phyloP scores from a whole-genome alignment of 2,888 invertebrate genomes.

The Tenthredo amoena region DNA sequence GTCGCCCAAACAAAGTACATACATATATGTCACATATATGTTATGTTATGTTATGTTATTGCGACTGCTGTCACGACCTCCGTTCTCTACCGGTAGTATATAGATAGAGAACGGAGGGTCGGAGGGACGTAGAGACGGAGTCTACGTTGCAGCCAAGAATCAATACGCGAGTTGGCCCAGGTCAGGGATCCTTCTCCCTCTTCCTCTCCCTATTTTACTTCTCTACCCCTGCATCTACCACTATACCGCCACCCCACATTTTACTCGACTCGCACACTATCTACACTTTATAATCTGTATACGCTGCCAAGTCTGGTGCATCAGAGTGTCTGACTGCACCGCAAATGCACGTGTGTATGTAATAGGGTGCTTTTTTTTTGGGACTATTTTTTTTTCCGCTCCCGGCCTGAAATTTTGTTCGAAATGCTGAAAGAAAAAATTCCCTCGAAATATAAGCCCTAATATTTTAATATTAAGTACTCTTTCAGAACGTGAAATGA shows the following conservation, averaged over 20 bases:
- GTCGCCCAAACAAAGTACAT: not conserved
- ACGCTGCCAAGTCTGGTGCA: not conserved
- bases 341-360: not conserved
- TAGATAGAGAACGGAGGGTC: not conserved
- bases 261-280: not conserved
- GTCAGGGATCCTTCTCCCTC: constrained; percentile 52
- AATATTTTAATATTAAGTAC: too few relatives aligned
- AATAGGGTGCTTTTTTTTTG: too few relatives aligned
- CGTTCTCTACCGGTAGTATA: not conserved
- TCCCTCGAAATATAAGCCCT: too few relatives aligned
- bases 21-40: too few relatives aligned
- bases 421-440: too few relatives aligned
- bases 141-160: constrained; percentile 53
- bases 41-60: not conserved
- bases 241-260: not conserved
- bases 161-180: constrained; percentile 55
- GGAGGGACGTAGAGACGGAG: not conserved
- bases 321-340: not conserved
- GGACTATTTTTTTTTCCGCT: too few relatives aligned
- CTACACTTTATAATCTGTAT: not conserved
- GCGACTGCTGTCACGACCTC: not conserved
- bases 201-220: not conserved
- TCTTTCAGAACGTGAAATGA: too few relatives aligned
- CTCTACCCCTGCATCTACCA: not conserved
- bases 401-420: too few relatives aligned